Base-by-base conservation (phyloP, 2,797 vertebrate species). In the Danio jaintianensis region DNA sequence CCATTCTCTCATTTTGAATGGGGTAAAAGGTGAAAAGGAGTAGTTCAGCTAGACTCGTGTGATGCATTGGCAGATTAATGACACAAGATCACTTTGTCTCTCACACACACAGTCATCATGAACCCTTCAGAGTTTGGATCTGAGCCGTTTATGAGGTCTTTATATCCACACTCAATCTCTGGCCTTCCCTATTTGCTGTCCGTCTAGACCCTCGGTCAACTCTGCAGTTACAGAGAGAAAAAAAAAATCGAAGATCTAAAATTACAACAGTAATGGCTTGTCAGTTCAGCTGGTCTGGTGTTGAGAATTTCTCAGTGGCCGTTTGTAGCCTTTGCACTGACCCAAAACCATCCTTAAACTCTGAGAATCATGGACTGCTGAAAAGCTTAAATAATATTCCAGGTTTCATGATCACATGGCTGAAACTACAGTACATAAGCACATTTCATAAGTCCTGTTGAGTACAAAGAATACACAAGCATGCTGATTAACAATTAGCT, bases 141-240 rank as follows among this genome's bases (percentile, higher is more conserved):
- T 29, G 29, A 29, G 29, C 29, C 3, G n/a, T n/a, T n/a, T 53
- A 48, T 70, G 68, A 29, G 48, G 62, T 40, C 48, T 62, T 42
- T 20, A 72, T 15, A 63, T 59, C 45, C 38, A 18, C 36, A 50
- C 15, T 73, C 84, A 86, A 84, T 0, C 72, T 48, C 58, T 62
- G 15, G 45, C 36, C 63, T 47, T 22, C 13, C 90, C 88, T 88
- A 83, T 89, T 91, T 91, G 89, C 88, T 82, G 86, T 85, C 86
- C 36, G 87, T 93, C 90, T 90, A 89, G 90, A 93, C 87, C 84
- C 68, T 5, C 16, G 70, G 69, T 80, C 36, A 75, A 53, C 47
- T 75, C 59, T 66, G 61, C 13, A 67, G 40, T 45, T 9, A 10
- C 4, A 66, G 20, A 0, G 20, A 13, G 4, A 40, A 22, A 18